Evolutionary conservation across 2,888 invertebrate species (phyloP).

Genomic region (Cetonia aurata): DNA sequence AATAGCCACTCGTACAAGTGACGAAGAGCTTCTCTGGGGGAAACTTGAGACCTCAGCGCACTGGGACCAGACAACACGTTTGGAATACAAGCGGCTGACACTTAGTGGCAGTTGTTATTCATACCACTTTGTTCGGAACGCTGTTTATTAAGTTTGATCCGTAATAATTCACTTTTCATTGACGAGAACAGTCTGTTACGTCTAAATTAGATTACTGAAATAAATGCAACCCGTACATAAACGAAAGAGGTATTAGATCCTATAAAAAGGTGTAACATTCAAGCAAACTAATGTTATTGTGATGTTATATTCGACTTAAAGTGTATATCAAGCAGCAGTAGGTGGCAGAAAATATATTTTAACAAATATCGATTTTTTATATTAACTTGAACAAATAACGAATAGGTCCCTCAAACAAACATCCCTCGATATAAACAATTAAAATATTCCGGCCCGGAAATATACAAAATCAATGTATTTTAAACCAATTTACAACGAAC

Average conservation of each 20-base stretch:
- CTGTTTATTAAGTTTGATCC: conserved; percentile 44
- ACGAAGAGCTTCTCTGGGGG: conserved; percentile 58
- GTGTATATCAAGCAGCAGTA: too few relatives aligned
- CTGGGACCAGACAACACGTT: conserved; percentile 53
- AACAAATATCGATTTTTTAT: too few relatives aligned
- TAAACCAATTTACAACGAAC: too few relatives aligned
- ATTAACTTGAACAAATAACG: too few relatives aligned
- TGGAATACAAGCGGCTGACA: conserved; percentile 50
- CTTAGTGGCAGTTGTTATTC: conserved; percentile 46
- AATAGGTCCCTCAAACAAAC: too few relatives aligned
- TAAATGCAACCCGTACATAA: conserved; percentile 12
- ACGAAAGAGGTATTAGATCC: background rate
- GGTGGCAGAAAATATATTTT: too few relatives aligned
- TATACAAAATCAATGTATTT: too few relatives aligned
- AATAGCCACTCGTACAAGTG: conserved; percentile 54
- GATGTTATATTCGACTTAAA: too few relatives aligned
- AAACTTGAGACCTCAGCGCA: conserved; percentile 55
- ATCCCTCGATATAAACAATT: too few relatives aligned
- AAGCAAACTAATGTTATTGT: too few relatives aligned
- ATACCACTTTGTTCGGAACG: conserved; percentile 43
- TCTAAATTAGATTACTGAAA: conserved; percentile 32
- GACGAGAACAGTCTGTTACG: conserved; percentile 33
- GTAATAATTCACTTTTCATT: conserved; percentile 42
- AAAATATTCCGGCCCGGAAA: too few relatives aligned
- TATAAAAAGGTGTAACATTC: too few relatives aligned